Base-by-base conservation (phyloP, 2,113 vertebrate species). In the Scartelaos histophorus region DNA sequence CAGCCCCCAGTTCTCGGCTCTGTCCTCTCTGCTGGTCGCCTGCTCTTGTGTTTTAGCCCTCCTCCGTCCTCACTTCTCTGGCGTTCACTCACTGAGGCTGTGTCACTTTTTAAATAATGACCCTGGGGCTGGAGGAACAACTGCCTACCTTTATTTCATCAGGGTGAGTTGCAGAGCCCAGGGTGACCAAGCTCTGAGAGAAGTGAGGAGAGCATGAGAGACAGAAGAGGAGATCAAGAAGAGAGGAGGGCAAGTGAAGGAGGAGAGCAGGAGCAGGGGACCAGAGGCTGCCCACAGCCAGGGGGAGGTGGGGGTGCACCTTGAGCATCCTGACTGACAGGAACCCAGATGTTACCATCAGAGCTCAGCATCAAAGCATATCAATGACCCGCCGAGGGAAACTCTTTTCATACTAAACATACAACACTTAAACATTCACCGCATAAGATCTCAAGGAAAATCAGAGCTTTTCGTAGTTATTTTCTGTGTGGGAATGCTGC, bases 101-200 rank as follows among this genome's bases (percentile, higher is more conserved):
- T 91, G 92, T 90, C 90, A 91, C 92, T 91, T 93, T 94, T 94
- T 96, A 96, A 97, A 96, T 96, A 96, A 98, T 97, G 96, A 96
- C 94, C 95, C 90, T 83, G 93, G 90, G 85, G 93, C 87, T 91
- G 93, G 93, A 94, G 94, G 94, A 93, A 93, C 93, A 94, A 93
- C 92, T 94, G 92, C 92, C 89, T 79, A 88, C 89, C 91, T 94
- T 92, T 92, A 93, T 95, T 96, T 94, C 93, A 96, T 97, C 95
- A 95, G 75, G 29, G 60, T 51, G 87, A 94, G 86, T 89, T 92
- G 74, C 83, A 76, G 83, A 84, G 85, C 82, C 86, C 74, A 79
- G 84, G 61, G 83, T 74, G 85, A 86, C 80, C 72, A 83, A 70
- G 78, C 93, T 92, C 88, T 84, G 24, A 67, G 78, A 68, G 47